Evolutionary conservation across 2,113 vertebrate genomes (phyloP), one percentile per base, ranked within the genome.

Genomic region (Verasper variegatus): DNA sequence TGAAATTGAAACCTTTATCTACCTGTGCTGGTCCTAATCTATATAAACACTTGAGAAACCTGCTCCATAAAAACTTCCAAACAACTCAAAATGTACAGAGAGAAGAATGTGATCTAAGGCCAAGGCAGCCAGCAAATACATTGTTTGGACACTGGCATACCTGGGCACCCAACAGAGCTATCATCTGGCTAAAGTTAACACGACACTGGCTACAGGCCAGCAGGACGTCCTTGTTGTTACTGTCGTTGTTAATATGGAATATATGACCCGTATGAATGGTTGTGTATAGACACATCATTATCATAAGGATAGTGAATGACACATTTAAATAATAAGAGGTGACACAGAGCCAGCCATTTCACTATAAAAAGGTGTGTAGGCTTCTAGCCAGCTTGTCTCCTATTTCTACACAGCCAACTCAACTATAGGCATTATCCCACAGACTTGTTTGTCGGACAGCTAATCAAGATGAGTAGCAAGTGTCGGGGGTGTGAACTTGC

Each of bases 361-460:
- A 31, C 31, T 31, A 42, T 74, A 42, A n/a, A n/a, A n/a, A 57
- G 47, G 18, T 6, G 42, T 35, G 27, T 69, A 73, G 24, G 21
- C 47, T 51, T 5, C 65, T 20, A 5, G 57, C 23, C 49, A 71
- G 42, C 71, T 60, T 56, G 37, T 17, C 27, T 71, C 18, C 18
- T 4, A 37, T 71, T 74, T 68, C 52, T 24, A 61, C 35, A 42
- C 26, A 84, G 67, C 63, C 68, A 73, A 84, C 67, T 63, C 68
- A 73, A 84, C 67, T 63, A 64, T 23, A 35, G 14, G 81, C 40
- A 86, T 77, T 75, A 83, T 83, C 76, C 66, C 15, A 60, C 35
- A 63, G 63, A 68, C 35, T 31, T 70, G 78, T 80, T 88, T 76
- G 79, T 88, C 84, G 82, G 80, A 83, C 76, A 81, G 76, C 61